Conservation (phyloP, 2,113 vertebrate species). For the Colinus virginianus region DNA sequence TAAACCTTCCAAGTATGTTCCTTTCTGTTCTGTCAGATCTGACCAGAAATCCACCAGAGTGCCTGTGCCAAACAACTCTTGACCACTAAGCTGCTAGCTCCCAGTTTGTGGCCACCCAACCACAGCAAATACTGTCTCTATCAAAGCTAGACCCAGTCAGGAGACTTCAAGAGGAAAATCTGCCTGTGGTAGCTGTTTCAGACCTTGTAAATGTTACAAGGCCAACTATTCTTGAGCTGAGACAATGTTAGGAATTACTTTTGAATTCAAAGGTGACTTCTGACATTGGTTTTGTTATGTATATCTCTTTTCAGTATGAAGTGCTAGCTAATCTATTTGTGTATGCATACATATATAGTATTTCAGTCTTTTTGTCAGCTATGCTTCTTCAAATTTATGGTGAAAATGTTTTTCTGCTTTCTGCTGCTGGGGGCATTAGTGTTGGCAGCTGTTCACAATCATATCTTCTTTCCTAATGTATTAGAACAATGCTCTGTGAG, state of each 20-base stretch:
- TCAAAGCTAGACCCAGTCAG: slow-evolving; percentile 40
- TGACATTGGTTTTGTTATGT: slow-evolving; percentile 56
- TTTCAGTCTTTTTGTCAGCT: slow-evolving; percentile 56
- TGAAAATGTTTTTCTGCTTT: slow-evolving; percentile 21
- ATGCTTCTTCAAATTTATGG: slow-evolving; percentile 10
- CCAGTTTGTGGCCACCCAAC: not conserved
- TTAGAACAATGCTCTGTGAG: slow-evolving; percentile 43
- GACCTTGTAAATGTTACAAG: slow-evolving; percentile 49
- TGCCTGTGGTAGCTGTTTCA: slow-evolving; percentile 34
- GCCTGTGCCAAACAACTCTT: not conserved
- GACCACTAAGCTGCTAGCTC: not conserved
- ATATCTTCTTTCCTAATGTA: slow-evolving; percentile 14
- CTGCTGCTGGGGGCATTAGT: slow-evolving; percentile 27
- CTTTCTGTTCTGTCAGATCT: not conserved
- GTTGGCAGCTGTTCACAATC: slow-evolving; percentile 47
- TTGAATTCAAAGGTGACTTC: slow-evolving; percentile 61
- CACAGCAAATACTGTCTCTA: slow-evolving; percentile 13
- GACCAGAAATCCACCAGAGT: not conserved
- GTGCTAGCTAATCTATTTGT: slow-evolving; percentile 28
- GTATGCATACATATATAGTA: not conserved
- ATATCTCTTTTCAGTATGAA: slow-evolving; percentile 44
- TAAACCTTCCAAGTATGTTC: not conserved
- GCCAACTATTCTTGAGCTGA: slow-evolving; percentile 48
- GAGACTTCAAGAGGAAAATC: slow-evolving; percentile 44
- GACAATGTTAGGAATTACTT: slow-evolving; percentile 47